Conservation (phyloP, 2,888 invertebrate species). For the Sminthurides aquaticus region DNA sequence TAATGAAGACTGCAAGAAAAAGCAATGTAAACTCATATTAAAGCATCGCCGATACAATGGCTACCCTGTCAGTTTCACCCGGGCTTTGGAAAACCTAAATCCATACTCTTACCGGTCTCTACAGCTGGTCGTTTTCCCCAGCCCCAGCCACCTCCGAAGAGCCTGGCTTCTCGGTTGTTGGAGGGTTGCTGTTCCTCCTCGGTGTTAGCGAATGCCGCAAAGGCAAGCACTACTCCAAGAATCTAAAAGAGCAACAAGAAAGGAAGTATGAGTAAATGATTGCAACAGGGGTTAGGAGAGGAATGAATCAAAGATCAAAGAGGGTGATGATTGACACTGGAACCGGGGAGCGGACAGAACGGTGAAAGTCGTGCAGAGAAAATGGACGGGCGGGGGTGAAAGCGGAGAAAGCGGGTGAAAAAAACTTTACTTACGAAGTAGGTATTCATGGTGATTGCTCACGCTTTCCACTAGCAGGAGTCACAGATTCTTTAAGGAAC, state of each 20-base stretch:
- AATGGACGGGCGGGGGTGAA: background rate
- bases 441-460: conserved; percentile 21
- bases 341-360: background rate
- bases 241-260: conserved; percentile 20
- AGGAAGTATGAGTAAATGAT: background rate
- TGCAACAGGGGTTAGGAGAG: background rate
- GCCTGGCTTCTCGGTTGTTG: conserved; percentile 6
- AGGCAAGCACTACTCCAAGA: conserved; percentile 33
- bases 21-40: background rate
- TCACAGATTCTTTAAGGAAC: conserved; percentile 6
- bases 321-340: background rate
- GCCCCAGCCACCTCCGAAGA: conserved; percentile 26
- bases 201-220: conserved; percentile 17
- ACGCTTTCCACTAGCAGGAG: background rate
- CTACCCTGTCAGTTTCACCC: background rate
- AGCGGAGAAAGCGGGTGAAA: background rate
- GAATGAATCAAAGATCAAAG: too few relatives aligned
- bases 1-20: conserved; percentile 21
- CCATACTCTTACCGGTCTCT: conserved; percentile 29
- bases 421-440: conserved; percentile 18
- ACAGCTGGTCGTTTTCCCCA: conserved; percentile 30
- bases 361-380: background rate
- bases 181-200: conserved; percentile 10
- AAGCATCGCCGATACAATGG: background rate
- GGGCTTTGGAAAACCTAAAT: too few relatives aligned